Percentiles rank a stretch among this genome's conserved stretches.
Evolutionary conservation across 1,140 invertebrate genomes (phyloP).

Genomic region (Drosophila miranda): DNA sequence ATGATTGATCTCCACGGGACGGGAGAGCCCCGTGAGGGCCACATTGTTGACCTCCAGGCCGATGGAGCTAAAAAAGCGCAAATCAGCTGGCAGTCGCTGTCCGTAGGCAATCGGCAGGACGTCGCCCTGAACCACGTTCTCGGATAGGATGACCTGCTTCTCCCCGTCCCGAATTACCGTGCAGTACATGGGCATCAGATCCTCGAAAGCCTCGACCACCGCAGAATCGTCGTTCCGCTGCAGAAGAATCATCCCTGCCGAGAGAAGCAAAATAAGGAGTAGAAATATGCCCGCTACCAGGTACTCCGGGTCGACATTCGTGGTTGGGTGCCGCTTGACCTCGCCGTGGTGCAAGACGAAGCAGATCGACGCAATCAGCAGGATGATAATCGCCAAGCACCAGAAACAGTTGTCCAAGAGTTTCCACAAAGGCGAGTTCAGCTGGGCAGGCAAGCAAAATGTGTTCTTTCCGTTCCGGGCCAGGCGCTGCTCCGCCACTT

Average conservation of each 20-base stretch:
- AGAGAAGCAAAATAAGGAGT: slow-evolving; percentile 13
- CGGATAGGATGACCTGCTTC: slow-evolving; percentile 33
- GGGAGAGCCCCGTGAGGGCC: slow-evolving; percentile 39
- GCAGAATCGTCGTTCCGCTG: slow-evolving; percentile 21
- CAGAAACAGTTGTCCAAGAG: slow-evolving; percentile 25
- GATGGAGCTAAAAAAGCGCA: slow-evolving; percentile 33
- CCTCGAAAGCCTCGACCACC: slow-evolving; percentile 24
- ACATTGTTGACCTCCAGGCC: slow-evolving; percentile 51
- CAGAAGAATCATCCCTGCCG: slow-evolving; percentile 12
- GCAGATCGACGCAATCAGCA: slow-evolving; percentile 13
- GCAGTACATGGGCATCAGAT: slow-evolving; percentile 54
- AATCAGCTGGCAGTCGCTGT: slow-evolving; percentile 53
- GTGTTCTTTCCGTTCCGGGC: slow-evolving; percentile 31
- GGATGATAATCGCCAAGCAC: slow-evolving; percentile 6
- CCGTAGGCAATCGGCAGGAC: slow-evolving; percentile 39
- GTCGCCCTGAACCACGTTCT: slow-evolving; percentile 48
- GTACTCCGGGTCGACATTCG: background rate
- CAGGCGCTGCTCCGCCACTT: slow-evolving; percentile 17
- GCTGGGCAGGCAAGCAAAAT: slow-evolving; percentile 7
- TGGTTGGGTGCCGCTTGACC: accelerated
- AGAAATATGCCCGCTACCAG: slow-evolving; percentile 3
- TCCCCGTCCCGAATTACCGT: slow-evolving; percentile 48
- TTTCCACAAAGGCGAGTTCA: background rate
- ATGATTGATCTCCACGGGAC: slow-evolving; percentile 25
- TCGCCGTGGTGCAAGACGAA: slow-evolving; percentile 6